These are phyloP conservation scores for Erebia epiphron DNA, from an alignment of 2,888 invertebrate species.

Conservation along the genomic window DNA sequence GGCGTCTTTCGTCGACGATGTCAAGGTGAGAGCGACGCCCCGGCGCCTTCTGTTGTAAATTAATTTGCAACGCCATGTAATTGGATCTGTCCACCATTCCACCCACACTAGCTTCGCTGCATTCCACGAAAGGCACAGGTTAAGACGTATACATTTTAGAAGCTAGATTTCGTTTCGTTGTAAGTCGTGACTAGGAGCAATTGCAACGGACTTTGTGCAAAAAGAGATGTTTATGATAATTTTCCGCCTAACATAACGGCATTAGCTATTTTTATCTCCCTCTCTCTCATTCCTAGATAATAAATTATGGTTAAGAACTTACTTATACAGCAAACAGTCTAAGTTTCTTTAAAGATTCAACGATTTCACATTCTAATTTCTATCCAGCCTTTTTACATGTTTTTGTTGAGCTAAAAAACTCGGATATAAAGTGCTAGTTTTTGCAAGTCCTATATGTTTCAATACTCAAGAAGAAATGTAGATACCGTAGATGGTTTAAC, in stretches of 20 bases:
- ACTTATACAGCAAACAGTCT: neutral
- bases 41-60: constrained; percentile 66
- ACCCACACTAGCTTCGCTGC: constrained; percentile 58
- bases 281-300: neutral
- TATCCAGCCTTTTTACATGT: constrained; percentile 3
- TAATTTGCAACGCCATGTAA: constrained; percentile 68
- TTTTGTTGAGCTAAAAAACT: neutral
- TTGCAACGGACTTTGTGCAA: constrained; percentile 5
- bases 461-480: constrained; percentile 71
- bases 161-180: constrained; percentile 13
- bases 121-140: constrained; percentile 42
- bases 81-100: constrained; percentile 59
- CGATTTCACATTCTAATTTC: constrained; percentile 8
- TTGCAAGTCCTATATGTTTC: constrained; percentile 7
- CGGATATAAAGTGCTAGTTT: constrained; percentile 1
- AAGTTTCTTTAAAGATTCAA: neutral
- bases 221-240: neutral
- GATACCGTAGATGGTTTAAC: constrained; percentile 62
- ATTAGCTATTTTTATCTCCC: neutral
- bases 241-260: neutral
- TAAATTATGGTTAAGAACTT: neutral
- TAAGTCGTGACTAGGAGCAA: constrained; percentile 8
- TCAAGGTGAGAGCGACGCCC: constrained; percentile 56
- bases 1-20: constrained; percentile 50
- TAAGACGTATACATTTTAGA: constrained; percentile 22